Evolutionary conservation across 1,140 invertebrate genomes (phyloP), one percentile per base, ranked within the genome.

Genomic region (Drosophila teissieri): DNA sequence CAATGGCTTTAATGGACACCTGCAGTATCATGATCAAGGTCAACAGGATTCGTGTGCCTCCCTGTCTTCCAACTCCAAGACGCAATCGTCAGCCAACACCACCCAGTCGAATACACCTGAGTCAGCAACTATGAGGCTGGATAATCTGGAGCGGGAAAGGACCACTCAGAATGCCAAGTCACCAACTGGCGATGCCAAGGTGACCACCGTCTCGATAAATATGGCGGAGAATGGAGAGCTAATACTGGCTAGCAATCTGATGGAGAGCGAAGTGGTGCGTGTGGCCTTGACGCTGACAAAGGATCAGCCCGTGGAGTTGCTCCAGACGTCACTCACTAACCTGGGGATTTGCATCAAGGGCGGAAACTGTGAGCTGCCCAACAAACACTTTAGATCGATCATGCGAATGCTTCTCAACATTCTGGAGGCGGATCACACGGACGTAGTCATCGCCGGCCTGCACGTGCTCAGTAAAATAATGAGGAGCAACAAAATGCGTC

Each of bases 391-490:
- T 72, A 96, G 96, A 73, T 95, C 94, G 84, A 94, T 97, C 69
- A 94, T 97, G 77, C 94, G 96, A 67, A 94, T 96, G 60, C 93
- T 97, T 19, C 92, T 96, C 73, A 96, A 97, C 90, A 94, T 96
- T 83, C 93, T 98, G 68, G 94, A 94, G 58, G 93, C 95, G 67
- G 93, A 94, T 17, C 94, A 95, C 80, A 95, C 95, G 79, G 94
- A 94, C n/a, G 94, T 95, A 15, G 94, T 96, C 56, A 95, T 95
- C 7, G 94, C 95, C 76, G 95, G 96, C 0, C 93, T 98, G 46
- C 94, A 95, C 77, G 96, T 96, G 37, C 93, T 98, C 24, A 94
- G 96, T 46, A 97, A 97, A 93, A 95, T 98, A 90, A 94, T 98
- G 76, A 94, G 96, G 72, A 95, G 95, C 58, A 94, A 95, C 37